Base-by-base conservation (phyloP, 1,140 invertebrate species). In the Trypoxylus dichotomus region DNA sequence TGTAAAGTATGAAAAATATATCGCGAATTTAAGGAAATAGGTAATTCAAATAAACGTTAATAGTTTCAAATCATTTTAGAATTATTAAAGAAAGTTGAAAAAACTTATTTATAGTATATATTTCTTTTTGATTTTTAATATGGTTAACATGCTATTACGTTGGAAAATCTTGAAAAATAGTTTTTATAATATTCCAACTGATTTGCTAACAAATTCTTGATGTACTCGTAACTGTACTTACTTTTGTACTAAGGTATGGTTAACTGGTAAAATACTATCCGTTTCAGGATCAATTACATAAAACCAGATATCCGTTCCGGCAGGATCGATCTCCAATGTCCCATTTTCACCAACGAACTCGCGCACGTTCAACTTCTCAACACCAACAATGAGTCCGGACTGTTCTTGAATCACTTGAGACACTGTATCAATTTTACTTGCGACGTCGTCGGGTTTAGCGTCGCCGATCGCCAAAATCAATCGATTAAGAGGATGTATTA, bases 271-370 rank as follows among this genome's bases (percentile, higher is more conserved):
- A 79, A 97, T 94, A 47, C 87, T 89, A 76, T 95, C 94, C 0
- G 91, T 94, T 37, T 89, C 89, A 0, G 95, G 95, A 88, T 97
- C 94, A 21, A 97, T 89, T 0, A 93, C 88, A 80, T 96, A 96
- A 84, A 97, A 93, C 94, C 94, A 96, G 2, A 96, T 89, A 82
- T 96, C 94, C 0, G 95, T 95, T 7, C 92, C 93, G n/a, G 90
- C 87, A 0, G 90, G 87, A 84, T 95, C 93, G 19, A 88, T 90
- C 80, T 94, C 91, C 5, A 96, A 84, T 0, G 93, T 94, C 5
- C 92, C 91, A 84, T 95, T 96, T 77, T 90, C 89, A 27, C 90
- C 89, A 19, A 93, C 85, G 77, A 89, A 91, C 80, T 93, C 91
- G 58, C 92, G 89, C 5, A 91, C 88, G 2, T 91, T 91, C 15